A percentile compares a stretch with the other conserved stretches of the same genome.
phyloP scores from a whole-genome alignment of 2,888 invertebrate genomes.

The Melanotus villosus region DNA sequence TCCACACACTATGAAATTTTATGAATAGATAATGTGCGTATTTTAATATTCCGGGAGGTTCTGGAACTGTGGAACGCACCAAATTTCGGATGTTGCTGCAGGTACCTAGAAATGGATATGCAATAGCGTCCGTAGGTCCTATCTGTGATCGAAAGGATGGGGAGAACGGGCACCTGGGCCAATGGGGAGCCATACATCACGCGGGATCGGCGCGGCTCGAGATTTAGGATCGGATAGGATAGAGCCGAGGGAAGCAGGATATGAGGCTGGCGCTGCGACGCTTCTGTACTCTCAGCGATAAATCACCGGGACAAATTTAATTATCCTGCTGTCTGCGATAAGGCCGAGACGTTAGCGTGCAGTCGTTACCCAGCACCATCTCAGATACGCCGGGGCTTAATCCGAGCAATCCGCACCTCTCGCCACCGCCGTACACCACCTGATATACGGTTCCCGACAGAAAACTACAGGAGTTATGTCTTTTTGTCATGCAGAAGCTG shows the following conservation, averaged over 20 bases:
- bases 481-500: constrained; percentile 33
- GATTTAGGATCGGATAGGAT: constrained; percentile 64
- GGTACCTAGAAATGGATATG: constrained; percentile 44
- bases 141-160: constrained; percentile 52
- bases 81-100: constrained; percentile 37
- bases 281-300: constrained; percentile 66
- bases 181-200: constrained; percentile 67
- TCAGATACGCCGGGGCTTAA: constrained; percentile 47
- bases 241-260: constrained; percentile 63
- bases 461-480: constrained; percentile 35
- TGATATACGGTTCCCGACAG: constrained; percentile 44
- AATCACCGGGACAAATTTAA: constrained; percentile 74
- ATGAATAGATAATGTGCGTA: constrained; percentile 64
- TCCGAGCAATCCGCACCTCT: constrained; percentile 47
- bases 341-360: constrained; percentile 60
- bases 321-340: constrained; percentile 73
- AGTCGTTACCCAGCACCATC: constrained; percentile 49
- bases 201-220: constrained; percentile 57
- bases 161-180: constrained; percentile 61
- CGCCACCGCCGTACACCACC: constrained; percentile 43
- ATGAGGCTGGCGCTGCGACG: constrained; percentile 60
- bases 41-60: constrained; percentile 54
- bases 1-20: constrained; percentile 59
- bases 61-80: constrained; percentile 3
- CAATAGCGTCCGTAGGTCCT: constrained; percentile 37